These are phyloP conservation scores for Cliona cf. orientalis DNA, from an alignment of 37 sponge, comb jelly and placozoan genomes.

Conservation along the genomic window DNA sequence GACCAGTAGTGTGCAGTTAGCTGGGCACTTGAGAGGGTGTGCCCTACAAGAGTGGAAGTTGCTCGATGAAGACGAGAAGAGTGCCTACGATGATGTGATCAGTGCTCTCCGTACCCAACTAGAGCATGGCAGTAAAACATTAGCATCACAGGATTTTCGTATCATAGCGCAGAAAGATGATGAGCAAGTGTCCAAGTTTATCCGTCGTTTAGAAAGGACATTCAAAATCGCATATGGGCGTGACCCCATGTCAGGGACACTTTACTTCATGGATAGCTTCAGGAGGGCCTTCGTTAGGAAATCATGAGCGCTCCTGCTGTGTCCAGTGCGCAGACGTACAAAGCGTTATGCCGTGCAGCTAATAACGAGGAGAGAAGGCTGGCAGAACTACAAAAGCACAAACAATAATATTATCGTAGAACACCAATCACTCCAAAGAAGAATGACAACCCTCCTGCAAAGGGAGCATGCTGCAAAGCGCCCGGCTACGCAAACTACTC, in stretches of 20 bases:
- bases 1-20: too few species aligned
- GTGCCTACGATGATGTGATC: too few species aligned
- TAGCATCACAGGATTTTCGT: slow-evolving; percentile 48
- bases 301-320: slow-evolving; percentile 50
- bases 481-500: too few species aligned
- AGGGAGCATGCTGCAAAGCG: too few species aligned
- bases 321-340: slow-evolving; percentile 43
- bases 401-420: too few species aligned
- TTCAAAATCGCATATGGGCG: slow-evolving; percentile 54
- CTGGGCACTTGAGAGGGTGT: too few species aligned
- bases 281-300: slow-evolving; percentile 44
- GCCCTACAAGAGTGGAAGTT: too few species aligned
- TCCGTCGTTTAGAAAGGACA: slow-evolving; percentile 28
- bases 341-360: slow-evolving; percentile 46
- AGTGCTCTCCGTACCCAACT: too few species aligned
- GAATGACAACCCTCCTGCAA: too few species aligned
- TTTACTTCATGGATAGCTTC: slow-evolving; percentile 51
- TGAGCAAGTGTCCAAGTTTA: slow-evolving; percentile 35
- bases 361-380: slow-evolving; percentile 48
- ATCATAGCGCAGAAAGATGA: slow-evolving; percentile 34
- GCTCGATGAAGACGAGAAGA: too few species aligned
- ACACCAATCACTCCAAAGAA: too few species aligned
- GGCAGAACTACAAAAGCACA: slow-evolving; percentile 15
- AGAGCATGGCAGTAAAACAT: too few species aligned
- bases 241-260: slow-evolving; percentile 37